Base-by-base conservation (phyloP, 2,113 vertebrate genomes). In the Vulpes vulpes region DNA sequence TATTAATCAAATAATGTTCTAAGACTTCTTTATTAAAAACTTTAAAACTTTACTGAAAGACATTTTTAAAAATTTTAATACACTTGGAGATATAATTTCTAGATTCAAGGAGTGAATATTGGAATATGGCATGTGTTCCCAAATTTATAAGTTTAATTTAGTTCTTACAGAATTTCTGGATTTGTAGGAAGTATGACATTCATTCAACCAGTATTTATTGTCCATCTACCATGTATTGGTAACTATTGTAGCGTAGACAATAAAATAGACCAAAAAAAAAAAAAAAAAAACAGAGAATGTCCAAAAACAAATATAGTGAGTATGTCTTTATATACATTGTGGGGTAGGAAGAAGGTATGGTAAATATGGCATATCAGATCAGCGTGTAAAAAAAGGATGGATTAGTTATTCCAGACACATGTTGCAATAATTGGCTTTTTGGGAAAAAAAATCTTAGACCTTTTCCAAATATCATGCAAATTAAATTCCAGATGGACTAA, bases 141-240 rank as follows among this genome's bases (percentile, higher is more conserved):
- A 93, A 80, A 93, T 89, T 67, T 95, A 65, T 60, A 64, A 60
- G 30, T 92, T 95, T 96, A 62, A 88, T 84, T 76, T 11, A 32
- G 8, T 89, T 95, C 38, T 80, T 76, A 60, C 2, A 93, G 49
- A 86, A 69, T 84, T 91, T 76, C 59, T 90, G 60, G 32, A 53
- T 91, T 80, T 86, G 17, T 22, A 59, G 43, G 60, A 32, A 91
- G 20, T 17, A 4, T 76, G 27, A 57, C 27, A 81, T 79, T 88
- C n/a, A 71, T n/a, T 76, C 74, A 95, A 17, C 35, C 60, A 83
- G 51, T 51, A 92, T 94, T 74, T 85, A 20, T 65, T 94, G 25
- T 79, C 38, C 57, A n/a, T 78, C 12, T 92, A 20, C 69, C 12
- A 62, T 84, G 12, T 79, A 32, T 95, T 35, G 14, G 25, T n/a